Evolutionary conservation across 2,888 invertebrate genomes (phyloP).

Genomic region (Drosophila suboccidentalis): DNA sequence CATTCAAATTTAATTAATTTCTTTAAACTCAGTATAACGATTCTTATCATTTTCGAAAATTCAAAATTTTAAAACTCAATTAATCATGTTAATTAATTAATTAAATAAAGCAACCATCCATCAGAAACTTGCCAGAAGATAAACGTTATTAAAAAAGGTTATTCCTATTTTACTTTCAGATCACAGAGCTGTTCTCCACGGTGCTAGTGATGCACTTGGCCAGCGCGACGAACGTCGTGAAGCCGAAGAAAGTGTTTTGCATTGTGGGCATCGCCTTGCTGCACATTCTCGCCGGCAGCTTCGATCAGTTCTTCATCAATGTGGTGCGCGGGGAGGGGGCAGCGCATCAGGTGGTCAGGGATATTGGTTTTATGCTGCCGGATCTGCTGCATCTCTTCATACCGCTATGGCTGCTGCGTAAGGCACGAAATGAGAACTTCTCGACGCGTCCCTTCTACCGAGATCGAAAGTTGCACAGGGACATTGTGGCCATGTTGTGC

Average conservation of each 20-base stretch:
- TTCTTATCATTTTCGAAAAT: too few relatives aligned
- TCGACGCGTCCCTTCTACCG: conserved; percentile 84
- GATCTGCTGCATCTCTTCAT: conserved; percentile 88
- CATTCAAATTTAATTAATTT: too few relatives aligned
- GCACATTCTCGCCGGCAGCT: conserved; percentile 88
- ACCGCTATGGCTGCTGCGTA: conserved; percentile 87
- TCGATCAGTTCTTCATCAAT: conserved; percentile 89
- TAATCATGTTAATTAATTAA: background rate
- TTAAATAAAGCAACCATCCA: background rate
- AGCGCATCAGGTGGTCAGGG: conserved; percentile 89
- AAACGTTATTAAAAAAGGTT: background rate
- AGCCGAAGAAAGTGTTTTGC: conserved; percentile 87
- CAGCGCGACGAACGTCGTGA: conserved; percentile 86
- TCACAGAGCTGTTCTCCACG: conserved; percentile 89
- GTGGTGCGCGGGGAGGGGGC: conserved; percentile 89
- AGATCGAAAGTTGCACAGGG: conserved; percentile 84
- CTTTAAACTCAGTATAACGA: too few relatives aligned
- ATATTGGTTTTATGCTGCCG: conserved; percentile 89
- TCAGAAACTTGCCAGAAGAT: background rate
- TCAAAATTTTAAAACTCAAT: too few relatives aligned
- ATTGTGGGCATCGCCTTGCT: conserved; percentile 88
- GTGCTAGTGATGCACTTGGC: conserved; percentile 87
- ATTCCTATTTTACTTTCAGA: conserved; percentile 64
- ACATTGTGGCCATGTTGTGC: conserved; percentile 84
- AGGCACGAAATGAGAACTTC: conserved; percentile 83